A percentile compares a stretch with the other conserved stretches of the same genome.
Evolutionary conservation across 2,113 vertebrate genomes (phyloP).

Genomic region (Clarias magur): DNA sequence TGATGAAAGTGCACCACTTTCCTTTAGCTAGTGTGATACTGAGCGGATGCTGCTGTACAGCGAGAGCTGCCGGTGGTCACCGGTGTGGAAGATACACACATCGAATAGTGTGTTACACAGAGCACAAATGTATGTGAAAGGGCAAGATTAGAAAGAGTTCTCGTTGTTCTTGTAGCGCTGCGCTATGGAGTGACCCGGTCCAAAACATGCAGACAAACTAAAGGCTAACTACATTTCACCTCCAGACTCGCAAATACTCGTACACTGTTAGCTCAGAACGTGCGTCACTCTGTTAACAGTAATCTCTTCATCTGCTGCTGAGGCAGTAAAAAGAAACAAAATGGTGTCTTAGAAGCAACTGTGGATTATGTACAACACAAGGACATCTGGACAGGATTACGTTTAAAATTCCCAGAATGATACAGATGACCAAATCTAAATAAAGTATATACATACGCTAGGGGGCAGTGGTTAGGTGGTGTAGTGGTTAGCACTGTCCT

Average conservation of each 20-base stretch:
- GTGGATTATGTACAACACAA: neutral
- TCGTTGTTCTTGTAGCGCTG: neutral
- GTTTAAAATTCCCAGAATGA: neutral
- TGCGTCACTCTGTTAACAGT: neutral
- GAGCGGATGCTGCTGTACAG: too few species aligned
- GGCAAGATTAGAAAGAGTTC: neutral
- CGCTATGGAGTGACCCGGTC: neutral
- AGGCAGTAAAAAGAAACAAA: slow-evolving; percentile 7
- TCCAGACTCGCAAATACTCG: neutral
- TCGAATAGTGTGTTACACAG: neutral
- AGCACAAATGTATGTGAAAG: too few species aligned
- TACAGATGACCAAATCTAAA: neutral
- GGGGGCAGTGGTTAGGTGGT: too few species aligned
- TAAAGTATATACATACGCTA: neutral
- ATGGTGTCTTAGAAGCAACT: neutral
- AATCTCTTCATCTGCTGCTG: neutral
- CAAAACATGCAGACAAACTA: neutral
- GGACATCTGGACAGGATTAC: neutral
- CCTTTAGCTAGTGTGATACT: too few species aligned
- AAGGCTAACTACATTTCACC: neutral
- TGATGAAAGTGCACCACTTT: neutral
- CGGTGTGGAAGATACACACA: neutral
- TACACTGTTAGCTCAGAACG: neutral
- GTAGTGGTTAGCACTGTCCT: too few species aligned
- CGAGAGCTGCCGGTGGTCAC: too few species aligned